phyloP scores from a whole-genome alignment of 2,797 vertebrate genomes.

The Neopelma chrysocephalum region DNA sequence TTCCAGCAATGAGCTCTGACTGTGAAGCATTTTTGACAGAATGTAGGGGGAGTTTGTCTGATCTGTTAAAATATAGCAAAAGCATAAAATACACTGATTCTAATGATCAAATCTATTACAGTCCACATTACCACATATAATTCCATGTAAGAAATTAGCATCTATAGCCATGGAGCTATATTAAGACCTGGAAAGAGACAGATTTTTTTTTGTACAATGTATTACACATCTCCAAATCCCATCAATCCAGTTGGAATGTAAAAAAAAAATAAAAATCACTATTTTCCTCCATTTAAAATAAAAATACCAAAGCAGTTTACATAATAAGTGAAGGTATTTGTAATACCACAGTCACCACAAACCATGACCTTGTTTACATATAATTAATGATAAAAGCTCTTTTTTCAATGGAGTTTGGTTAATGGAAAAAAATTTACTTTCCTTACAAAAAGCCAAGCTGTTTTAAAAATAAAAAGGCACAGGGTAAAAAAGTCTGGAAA shows the following conservation, averaged over 20 bases:
- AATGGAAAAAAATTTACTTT: neutral
- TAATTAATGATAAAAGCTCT: neutral
- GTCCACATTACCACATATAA: neutral
- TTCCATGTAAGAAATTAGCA: neutral
- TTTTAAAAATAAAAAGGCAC: neutral
- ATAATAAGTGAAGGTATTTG: neutral
- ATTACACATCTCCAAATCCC: neutral
- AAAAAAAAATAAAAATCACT: neutral
- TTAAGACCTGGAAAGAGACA: neutral
- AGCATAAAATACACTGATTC: neutral
- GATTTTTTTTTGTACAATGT: neutral
- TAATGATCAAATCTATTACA: neutral
- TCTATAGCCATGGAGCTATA: neutral
- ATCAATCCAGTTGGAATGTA: neutral
- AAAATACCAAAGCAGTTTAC: neutral
- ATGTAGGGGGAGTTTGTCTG: neutral
- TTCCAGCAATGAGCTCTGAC: neutral
- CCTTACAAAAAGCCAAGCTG: neutral
- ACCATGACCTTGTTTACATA: neutral
- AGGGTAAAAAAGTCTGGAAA: neutral
- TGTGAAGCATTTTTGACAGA: neutral
- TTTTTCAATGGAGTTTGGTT: neutral
- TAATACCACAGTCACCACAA: neutral
- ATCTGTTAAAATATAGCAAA: neutral
- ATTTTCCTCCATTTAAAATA: neutral